A percentile compares a stretch with the other conserved stretches of the same genome.
Evolutionary conservation across 2,113 vertebrate species (phyloP).

Genomic region (Sturnira hondurensis): DNA sequence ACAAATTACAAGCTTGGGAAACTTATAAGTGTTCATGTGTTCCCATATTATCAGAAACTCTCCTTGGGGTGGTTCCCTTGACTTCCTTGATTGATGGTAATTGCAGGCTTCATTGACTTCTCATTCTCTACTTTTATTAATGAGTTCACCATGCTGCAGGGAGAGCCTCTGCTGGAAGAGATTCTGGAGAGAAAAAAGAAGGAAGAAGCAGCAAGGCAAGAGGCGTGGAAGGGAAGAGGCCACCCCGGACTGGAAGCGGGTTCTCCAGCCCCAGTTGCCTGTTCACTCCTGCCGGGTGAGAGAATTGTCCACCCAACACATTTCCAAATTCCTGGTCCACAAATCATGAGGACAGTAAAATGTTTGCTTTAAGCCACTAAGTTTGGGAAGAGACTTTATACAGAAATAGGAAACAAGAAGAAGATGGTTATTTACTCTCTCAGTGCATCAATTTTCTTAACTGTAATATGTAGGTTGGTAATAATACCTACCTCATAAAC

Average conservation of each 20-base stretch:
- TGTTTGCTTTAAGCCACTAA: neutral
- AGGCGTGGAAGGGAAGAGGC: neutral
- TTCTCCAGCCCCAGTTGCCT: accelerated
- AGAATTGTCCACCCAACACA: neutral
- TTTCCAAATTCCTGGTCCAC: neutral
- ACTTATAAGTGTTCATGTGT: neutral
- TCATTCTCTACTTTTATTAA: neutral
- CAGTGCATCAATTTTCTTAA: neutral
- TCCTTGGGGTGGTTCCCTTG: neutral
- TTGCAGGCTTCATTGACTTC: neutral
- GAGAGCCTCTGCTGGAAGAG: neutral
- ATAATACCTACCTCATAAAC: neutral
- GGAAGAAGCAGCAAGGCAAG: neutral
- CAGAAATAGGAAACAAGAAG: neutral
- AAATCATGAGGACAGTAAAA: neutral
- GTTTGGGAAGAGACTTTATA: neutral
- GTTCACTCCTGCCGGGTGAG: neutral
- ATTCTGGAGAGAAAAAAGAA: neutral
- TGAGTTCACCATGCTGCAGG: neutral
- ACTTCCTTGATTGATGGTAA: neutral
- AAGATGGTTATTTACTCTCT: neutral
- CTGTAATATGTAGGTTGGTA: neutral
- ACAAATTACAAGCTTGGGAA: neutral
- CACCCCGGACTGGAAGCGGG: neutral
- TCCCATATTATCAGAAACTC: neutral